Base-by-base conservation (phyloP, 2,888 invertebrate species). In the Syritta pipiens region DNA sequence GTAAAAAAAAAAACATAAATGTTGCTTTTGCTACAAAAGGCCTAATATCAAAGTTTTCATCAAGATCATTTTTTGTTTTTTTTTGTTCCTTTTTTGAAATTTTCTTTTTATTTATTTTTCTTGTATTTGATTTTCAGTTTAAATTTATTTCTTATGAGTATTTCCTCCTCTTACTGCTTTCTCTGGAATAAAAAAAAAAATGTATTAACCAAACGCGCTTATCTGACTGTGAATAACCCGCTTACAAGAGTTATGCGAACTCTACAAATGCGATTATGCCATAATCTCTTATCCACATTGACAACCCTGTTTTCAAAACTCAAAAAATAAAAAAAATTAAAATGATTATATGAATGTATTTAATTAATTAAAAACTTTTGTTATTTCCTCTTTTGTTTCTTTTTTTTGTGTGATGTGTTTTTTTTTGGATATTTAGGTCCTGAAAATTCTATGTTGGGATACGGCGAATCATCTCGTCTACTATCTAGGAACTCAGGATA, bases 391-490 rank as follows among this genome's bases (percentile, higher is more conserved):
- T n/a, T 72, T 9, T 17, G 6, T 28, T 28, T 20, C 26, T 5
- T 1, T 46, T 30, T 59, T 9, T 10, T 26, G 1, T 26, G 5
- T 17, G n/a, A n/a, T n/a, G 7, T 3, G 24, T 24, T 10, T 9
- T 1, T 44, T 22, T 9, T 28, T 17, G 6, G 17, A n/a, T 17
- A 10, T 14, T 62, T 53, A 88, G 89, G 89, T 89, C 32, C 82
- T 92, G 81, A 91, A 93, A 86, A 95, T 96, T 85, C 90, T 96
- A 82, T 93, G 94, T 42, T 96, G 96, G 96, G 96, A 96, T 90
- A 94, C 94, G 84, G 91, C 91, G 82, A 94, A 94, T 87, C 94
- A 95, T 89, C 91, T 94, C 85, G 95, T 96, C 89, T 96, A 93
- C 89, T 92, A 92, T 89, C 90, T 92, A 88, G 92, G 95, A 81